Percentiles rank a stretch among this genome's conserved stretches.
Evolutionary conservation across 1,140 invertebrate species (phyloP).

Genomic region (Lerema accius): DNA sequence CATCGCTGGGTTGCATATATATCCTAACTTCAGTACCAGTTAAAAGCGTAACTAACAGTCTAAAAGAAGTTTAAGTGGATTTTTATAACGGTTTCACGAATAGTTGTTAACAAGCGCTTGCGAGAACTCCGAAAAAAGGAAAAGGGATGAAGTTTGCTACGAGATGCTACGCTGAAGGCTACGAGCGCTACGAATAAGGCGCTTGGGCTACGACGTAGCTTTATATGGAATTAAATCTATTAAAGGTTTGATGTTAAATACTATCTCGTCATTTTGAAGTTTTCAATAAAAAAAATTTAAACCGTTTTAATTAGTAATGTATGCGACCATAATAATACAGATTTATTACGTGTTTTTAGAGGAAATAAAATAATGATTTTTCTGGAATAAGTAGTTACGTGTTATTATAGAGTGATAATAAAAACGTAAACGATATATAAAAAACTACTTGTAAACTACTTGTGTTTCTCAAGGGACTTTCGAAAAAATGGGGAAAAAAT

Average conservation of each 20-base stretch:
- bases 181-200: conserved; percentile 17
- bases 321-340: too few species aligned
- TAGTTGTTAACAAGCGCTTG: conserved; percentile 5
- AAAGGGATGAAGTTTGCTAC: conserved; percentile 19
- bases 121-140: conserved; percentile 10
- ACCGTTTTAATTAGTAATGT: too few species aligned
- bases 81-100: conserved; percentile 3
- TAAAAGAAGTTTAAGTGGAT: neutral
- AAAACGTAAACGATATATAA: too few species aligned
- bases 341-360: too few species aligned
- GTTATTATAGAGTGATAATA: too few species aligned
- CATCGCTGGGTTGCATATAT: too few species aligned
- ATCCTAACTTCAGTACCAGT: too few species aligned
- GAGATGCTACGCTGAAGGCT: conserved; percentile 27
- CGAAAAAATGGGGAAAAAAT: too few species aligned
- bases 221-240: conserved; percentile 25
- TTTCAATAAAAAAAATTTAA: neutral
- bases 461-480: too few species aligned
- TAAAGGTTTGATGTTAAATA: neutral
- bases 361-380: too few species aligned
- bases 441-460: too few species aligned
- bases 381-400: too few species aligned
- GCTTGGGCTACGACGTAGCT: conserved; percentile 23
- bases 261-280: neutral
- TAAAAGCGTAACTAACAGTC: neutral